phyloP scores from a whole-genome alignment of 2,888 invertebrate genomes.

The Pyrrhosoma nymphula region DNA sequence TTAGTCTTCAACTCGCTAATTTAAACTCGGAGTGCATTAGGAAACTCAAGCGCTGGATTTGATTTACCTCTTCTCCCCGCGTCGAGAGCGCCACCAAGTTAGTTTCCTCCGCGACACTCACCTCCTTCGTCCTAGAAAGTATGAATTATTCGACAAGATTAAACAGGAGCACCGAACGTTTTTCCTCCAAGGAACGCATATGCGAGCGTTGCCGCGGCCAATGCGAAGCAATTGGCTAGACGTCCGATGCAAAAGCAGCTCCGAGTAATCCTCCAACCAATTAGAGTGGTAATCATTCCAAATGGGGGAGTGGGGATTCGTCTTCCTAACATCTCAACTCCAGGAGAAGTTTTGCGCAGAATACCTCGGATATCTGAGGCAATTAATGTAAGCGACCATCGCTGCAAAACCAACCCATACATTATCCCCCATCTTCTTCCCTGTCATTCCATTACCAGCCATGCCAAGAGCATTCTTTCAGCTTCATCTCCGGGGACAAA shows the following conservation, averaged over 20 bases:
- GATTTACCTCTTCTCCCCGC: background rate
- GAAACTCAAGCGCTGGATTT: background rate
- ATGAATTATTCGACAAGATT: background rate
- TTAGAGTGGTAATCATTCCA: background rate
- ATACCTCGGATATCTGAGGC: background rate
- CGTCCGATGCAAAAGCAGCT: background rate
- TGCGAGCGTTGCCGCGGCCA: background rate
- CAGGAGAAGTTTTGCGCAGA: background rate
- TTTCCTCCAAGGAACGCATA: background rate
- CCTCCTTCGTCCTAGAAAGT: background rate
- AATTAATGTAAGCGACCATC: constrained; percentile 1
- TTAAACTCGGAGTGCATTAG: background rate
- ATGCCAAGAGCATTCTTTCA: background rate
- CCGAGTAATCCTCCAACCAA: constrained; percentile 6
- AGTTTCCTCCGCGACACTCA: background rate
- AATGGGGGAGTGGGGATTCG: background rate
- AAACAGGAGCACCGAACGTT: background rate
- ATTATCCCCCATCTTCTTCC: background rate
- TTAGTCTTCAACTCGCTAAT: background rate
- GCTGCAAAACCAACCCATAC: background rate
- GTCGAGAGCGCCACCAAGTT: background rate
- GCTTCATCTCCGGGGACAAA: background rate
- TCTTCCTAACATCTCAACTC: background rate
- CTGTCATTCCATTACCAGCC: background rate
- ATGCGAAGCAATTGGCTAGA: background rate